Evolutionary conservation across 2,797 vertebrate genomes (phyloP).

Genomic region (Huso huso): DNA sequence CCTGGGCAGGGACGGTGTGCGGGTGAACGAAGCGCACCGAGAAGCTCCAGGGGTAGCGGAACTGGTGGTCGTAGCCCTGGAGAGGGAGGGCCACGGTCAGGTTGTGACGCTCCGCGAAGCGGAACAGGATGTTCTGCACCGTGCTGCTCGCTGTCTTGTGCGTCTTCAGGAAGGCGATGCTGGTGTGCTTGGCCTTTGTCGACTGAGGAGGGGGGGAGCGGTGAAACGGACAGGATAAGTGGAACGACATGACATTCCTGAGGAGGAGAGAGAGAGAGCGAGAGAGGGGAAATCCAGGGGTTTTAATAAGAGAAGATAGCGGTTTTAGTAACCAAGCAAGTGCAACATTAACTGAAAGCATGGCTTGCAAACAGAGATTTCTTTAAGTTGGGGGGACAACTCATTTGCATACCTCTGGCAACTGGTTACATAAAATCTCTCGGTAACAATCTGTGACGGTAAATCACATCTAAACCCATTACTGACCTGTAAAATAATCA

Average conservation of each 20-base stretch:
- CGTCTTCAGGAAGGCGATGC: constrained; percentile 78
- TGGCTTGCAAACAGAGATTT: too few relatives aligned
- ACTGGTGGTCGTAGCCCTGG: constrained; percentile 69
- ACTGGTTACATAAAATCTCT: too few relatives aligned
- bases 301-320: too few relatives aligned
- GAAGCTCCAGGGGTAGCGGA: constrained; percentile 76
- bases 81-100: constrained; percentile 72
- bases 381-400: too few relatives aligned
- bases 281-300: not conserved
- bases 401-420: too few relatives aligned
- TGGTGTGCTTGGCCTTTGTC: constrained; percentile 60
- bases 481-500: too few relatives aligned
- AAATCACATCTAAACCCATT: too few relatives aligned
- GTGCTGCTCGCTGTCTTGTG: constrained; percentile 81
- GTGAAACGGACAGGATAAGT: constrained; percentile 45
- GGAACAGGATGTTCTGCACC: constrained; percentile 80
- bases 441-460: too few relatives aligned
- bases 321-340: too few relatives aligned
- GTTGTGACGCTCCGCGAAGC: constrained; percentile 75
- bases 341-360: too few relatives aligned
- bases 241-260: constrained; percentile 63
- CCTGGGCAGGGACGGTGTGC: constrained; percentile 59
- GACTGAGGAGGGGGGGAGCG: constrained; percentile 32
- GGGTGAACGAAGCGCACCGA: constrained; percentile 66
- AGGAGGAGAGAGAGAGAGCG: not conserved